Percentiles rank a stretch among this genome's conserved stretches.
Conservation (phyloP, 2,888 invertebrate genomes). For the Gandaritis pyraliata region DNA sequence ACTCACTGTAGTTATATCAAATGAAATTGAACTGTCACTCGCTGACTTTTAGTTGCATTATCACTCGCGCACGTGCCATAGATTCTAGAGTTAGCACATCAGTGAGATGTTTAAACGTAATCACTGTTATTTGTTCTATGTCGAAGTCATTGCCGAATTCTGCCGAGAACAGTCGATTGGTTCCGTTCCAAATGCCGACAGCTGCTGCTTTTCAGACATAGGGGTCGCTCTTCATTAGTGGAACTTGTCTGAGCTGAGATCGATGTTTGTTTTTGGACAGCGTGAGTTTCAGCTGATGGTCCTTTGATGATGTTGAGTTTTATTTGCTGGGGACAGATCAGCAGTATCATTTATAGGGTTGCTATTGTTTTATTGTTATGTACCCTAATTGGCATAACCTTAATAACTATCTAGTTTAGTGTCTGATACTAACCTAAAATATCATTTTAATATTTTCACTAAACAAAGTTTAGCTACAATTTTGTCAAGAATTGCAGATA, state of each 20-base stretch:
- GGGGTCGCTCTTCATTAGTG: conserved; percentile 82
- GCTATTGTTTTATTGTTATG: no score
- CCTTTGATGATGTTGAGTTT: conserved; percentile 75
- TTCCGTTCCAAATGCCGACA: conserved; percentile 81
- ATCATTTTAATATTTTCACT: no score
- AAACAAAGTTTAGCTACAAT: no score
- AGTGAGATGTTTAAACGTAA: background rate
- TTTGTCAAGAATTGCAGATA: no score
- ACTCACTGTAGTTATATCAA: background rate
- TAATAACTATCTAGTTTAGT: no score
- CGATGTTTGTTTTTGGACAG: conserved; percentile 83
- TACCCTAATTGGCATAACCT: no score
- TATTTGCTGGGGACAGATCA: conserved; percentile 48
- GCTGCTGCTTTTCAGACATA: conserved; percentile 81
- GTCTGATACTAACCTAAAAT: no score
- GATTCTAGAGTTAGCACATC: background rate
- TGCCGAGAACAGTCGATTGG: conserved; percentile 70
- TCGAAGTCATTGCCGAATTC: conserved; percentile 65
- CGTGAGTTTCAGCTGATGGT: conserved; percentile 71
- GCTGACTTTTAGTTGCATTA: conserved; percentile 6
- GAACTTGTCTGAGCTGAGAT: conserved; percentile 81
- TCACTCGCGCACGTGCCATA: background rate
- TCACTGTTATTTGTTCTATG: conserved; percentile 31
- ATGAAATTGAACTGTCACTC: background rate
- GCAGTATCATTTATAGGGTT: conserved; percentile 18